Conservation (phyloP, 2,888 invertebrate species). For the Eudiplozoon nipponicum region DNA sequence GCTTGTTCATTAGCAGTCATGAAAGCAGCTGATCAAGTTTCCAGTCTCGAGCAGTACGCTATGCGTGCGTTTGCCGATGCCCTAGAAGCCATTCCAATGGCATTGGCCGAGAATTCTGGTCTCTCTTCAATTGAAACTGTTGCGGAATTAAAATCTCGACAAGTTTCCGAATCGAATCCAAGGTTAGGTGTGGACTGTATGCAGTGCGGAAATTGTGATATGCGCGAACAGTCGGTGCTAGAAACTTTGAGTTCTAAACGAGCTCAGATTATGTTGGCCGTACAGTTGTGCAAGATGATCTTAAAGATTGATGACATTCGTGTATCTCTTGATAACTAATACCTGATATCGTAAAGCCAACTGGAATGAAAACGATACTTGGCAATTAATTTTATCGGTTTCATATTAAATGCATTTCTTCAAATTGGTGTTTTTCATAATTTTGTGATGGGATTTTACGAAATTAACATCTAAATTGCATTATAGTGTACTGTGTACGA, state of each 20-base stretch:
- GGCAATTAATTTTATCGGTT: too few species aligned
- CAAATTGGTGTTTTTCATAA: too few species aligned
- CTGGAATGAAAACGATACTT: too few species aligned
- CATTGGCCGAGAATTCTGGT: constrained; percentile 79
- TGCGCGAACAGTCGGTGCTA: constrained; percentile 35
- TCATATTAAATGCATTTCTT: too few species aligned
- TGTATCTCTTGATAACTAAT: constrained; percentile 29
- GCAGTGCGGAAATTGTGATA: constrained; percentile 38
- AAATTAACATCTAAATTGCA: too few species aligned
- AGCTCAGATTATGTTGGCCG: constrained; percentile 74
- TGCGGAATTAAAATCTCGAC: constrained; percentile 51
- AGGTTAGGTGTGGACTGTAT: constrained; percentile 77
- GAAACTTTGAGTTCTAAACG: constrained; percentile 84
- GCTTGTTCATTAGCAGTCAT: constrained; percentile 60
- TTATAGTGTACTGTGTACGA: too few species aligned
- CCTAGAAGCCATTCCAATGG: constrained; percentile 62
- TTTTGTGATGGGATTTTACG: too few species aligned
- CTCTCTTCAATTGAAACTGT: constrained; percentile 61
- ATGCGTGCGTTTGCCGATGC: constrained; percentile 79
- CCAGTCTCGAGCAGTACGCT: constrained; percentile 78
- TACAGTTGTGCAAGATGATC: constrained; percentile 94
- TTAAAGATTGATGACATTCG: constrained; percentile 88
- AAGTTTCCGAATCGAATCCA: constrained; percentile 48
- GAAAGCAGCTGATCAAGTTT: constrained; percentile 27
- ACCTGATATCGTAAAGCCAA: too few species aligned